Percentiles rank a stretch among this genome's conserved stretches.
phyloP scores from a whole-genome alignment of 2,888 invertebrate species.

The Octodonta nipae region DNA sequence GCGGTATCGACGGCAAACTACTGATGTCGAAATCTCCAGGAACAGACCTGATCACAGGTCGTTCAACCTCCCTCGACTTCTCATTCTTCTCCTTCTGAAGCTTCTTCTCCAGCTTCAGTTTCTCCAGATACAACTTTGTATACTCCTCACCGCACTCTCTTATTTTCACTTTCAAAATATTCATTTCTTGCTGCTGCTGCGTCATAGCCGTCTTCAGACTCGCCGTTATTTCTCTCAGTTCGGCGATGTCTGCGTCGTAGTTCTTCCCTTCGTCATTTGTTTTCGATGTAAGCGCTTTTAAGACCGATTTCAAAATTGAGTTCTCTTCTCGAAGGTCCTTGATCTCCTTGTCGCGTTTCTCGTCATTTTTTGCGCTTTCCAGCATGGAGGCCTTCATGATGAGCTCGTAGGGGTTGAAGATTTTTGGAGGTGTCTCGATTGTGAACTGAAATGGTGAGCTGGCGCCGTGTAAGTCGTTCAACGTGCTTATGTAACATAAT shows the following conservation, averaged over 20 bases:
- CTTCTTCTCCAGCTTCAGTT: constrained; percentile 3
- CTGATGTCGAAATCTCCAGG: too few species aligned
- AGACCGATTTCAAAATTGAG: constrained; percentile 18
- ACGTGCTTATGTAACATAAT: constrained; percentile 30
- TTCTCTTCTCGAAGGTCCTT: constrained; percentile 23
- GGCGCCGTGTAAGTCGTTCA: constrained; percentile 29
- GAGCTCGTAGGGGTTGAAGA: too few species aligned
- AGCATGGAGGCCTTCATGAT: too few species aligned
- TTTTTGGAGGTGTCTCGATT: constrained; percentile 9
- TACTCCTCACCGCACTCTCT: constrained; percentile 5
- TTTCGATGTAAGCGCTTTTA: constrained; percentile 17
- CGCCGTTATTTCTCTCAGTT: constrained; percentile 13
- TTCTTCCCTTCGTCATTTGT: constrained; percentile 6
- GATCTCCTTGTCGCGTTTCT: constrained; percentile 13
- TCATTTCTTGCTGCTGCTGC: constrained; percentile 25
- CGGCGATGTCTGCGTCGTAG: constrained; percentile 17
- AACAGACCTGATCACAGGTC: too few species aligned
- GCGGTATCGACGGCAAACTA: too few species aligned
- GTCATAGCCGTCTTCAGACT: constrained; percentile 19
- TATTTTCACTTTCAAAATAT: constrained; percentile 18
- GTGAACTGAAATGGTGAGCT: constrained; percentile 29
- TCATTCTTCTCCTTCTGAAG: constrained; percentile 2
- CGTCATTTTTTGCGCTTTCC: background rate
- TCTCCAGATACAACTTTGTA: constrained; percentile 1
- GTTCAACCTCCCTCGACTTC: constrained; percentile 2